These are phyloP conservation scores for Porites lobata DNA, from an alignment of 92 coral and sea anemone genomes.

Conservation along the genomic window DNA sequence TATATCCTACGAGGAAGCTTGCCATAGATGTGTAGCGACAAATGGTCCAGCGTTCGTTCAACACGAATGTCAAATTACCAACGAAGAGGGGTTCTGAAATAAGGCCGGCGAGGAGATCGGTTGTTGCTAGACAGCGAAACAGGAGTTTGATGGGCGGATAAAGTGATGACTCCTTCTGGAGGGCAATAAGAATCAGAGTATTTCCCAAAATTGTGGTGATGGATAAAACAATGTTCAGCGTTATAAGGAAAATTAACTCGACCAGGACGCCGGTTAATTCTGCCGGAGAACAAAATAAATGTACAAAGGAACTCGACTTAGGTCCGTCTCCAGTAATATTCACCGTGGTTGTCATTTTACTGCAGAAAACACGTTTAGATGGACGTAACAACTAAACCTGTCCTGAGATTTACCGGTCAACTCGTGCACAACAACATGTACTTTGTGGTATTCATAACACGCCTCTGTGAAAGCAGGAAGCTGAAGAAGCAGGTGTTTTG, in stretches of 20 bases:
- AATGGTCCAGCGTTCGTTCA: not conserved
- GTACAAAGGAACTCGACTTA: not conserved
- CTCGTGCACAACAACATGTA: not conserved
- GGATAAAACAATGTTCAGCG: not conserved
- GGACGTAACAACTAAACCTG: no score
- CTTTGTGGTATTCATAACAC: not conserved
- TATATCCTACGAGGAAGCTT: not conserved
- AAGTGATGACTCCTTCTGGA: not conserved
- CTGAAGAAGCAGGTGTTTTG: not conserved
- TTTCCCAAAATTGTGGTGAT: constrained; percentile 2
- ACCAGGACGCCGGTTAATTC: not conserved
- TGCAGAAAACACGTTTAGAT: not conserved
- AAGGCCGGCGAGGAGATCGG: constrained; percentile 5
- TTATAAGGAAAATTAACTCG: not conserved
- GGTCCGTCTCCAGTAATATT: not conserved
- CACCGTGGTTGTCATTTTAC: not conserved
- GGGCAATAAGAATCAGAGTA: constrained; percentile 3
- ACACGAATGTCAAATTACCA: not conserved
- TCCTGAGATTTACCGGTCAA: not conserved
- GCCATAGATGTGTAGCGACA: not conserved
- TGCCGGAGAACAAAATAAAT: not conserved
- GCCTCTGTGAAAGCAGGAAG: not conserved
- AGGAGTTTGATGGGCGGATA: constrained; percentile 7
- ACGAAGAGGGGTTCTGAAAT: not conserved
- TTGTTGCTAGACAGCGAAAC: constrained; percentile 18